Evolutionary conservation across 2,113 vertebrate genomes (phyloP).

Genomic region (Neogale vison): DNA sequence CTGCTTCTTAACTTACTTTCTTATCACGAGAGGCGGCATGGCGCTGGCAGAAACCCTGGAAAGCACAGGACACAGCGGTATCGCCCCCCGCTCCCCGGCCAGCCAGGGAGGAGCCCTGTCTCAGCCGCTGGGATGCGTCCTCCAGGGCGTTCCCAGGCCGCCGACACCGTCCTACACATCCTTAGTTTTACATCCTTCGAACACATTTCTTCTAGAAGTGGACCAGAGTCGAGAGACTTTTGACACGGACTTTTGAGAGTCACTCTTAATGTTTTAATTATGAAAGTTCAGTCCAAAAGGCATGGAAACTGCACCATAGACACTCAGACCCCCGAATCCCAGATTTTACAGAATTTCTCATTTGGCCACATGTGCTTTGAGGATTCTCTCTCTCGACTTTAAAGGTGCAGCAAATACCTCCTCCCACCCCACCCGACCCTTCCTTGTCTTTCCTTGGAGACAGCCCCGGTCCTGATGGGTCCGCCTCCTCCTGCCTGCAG

Average conservation of each 20-base stretch:
- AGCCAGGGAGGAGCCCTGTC: accelerated
- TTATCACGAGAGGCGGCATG: background rate
- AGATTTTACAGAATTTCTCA: background rate
- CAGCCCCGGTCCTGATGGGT: background rate
- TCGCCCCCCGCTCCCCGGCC: too few relatives aligned
- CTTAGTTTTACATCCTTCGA: accelerated
- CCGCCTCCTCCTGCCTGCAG: accelerated
- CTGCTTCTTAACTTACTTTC: background rate
- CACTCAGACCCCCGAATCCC: accelerated
- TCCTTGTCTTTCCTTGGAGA: too few relatives aligned
- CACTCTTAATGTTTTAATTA: background rate
- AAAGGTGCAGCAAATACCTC: accelerated
- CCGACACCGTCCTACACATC: accelerated
- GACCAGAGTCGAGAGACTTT: background rate
- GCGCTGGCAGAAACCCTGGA: background rate
- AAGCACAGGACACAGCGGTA: background rate
- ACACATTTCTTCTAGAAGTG: background rate
- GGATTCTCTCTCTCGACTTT: background rate
- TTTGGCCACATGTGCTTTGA: background rate
- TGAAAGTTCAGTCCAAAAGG: background rate
- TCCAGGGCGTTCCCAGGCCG: accelerated
- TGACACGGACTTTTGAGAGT: background rate
- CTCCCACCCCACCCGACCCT: too few relatives aligned
- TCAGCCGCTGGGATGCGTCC: accelerated
- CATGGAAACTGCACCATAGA: accelerated